Evolutionary conservation across 2,888 invertebrate genomes (phyloP), one percentile per base, ranked within the genome.

Genomic region (Drosophila pseudotalamancana): DNA sequence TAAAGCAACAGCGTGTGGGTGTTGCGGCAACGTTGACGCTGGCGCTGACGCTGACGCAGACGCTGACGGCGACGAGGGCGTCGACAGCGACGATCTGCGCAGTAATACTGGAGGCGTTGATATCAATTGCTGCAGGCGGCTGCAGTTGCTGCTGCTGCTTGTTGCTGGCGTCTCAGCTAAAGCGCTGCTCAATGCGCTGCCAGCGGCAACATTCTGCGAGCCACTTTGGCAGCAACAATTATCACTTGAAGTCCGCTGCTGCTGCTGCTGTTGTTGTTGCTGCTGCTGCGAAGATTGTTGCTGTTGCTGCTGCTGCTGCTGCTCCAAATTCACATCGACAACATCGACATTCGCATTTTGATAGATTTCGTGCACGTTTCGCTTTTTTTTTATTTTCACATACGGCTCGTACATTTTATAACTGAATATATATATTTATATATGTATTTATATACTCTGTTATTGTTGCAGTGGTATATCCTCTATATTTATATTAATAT

Each of bases 371-470:
- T 83, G 77, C 59, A 82, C 66, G 68, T 75, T 88, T 68, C 80
- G 85, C 87, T 91, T 91, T 90, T 91, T 91, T 83, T 91, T 91
- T 6, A 90, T 91, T 89, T 91, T 91, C 85, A 91, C 91, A 89
- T 89, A 90, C 68, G 91, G 90, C 87, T 91, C 90, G 83, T 91
- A 91, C 91, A 91, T 91, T 91, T 89, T 90, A 85, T 73, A 73
- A 66, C 45, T 42, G 68, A 56, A 55, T 49, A 67, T 59, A n/a
- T n/a, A n/a, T n/a, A n/a, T 66, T 54, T 63, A 67, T 77, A 69
- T 72, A 48, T 3, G 25, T 27, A 43, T 35, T 56, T 4, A 42
- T 51, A 14, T 29, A n/a, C n/a, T n/a, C n/a, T 14, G 37, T 34
- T 9, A 18, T 14, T 14, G 4, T 23, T 61, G 14, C 11, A 60